Evolutionary conservation across 2,797 vertebrate species (phyloP).

Genomic region (Harpagifer antarcticus): DNA sequence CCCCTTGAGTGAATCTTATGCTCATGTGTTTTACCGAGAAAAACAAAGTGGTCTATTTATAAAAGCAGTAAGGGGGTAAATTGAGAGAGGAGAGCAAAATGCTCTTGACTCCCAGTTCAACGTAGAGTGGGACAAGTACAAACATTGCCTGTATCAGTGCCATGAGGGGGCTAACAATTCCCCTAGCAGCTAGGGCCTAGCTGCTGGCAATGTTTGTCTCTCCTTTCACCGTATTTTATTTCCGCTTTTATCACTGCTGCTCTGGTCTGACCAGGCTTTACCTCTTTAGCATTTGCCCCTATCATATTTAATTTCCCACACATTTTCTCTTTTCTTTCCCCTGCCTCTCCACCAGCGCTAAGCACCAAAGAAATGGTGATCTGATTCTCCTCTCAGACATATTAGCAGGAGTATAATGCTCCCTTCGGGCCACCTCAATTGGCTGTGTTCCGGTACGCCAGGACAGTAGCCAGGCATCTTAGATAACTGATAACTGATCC

Average conservation of each 20-base stretch:
- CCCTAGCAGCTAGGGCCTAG: not conserved
- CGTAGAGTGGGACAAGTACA: slow-evolving; percentile 41
- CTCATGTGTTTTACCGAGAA: slow-evolving; percentile 68
- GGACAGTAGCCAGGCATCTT: slow-evolving; percentile 43
- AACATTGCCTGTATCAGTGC: slow-evolving; percentile 43
- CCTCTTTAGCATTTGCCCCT: slow-evolving; percentile 25
- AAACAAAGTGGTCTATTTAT: slow-evolving; percentile 81
- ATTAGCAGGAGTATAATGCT: slow-evolving; percentile 50
- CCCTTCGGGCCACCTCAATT: slow-evolving; percentile 45
- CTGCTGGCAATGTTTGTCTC: slow-evolving; percentile 36
- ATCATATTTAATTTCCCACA: slow-evolving; percentile 57
- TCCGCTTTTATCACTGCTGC: slow-evolving; percentile 6
- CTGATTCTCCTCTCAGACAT: slow-evolving; percentile 55
- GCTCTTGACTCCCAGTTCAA: slow-evolving; percentile 40
- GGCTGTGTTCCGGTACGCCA: slow-evolving; percentile 49
- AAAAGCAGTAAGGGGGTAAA: slow-evolving; percentile 45
- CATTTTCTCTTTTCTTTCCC: slow-evolving; percentile 35
- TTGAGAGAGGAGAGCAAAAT: slow-evolving; percentile 34
- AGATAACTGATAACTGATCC: slow-evolving; percentile 64
- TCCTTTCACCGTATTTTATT: not conserved
- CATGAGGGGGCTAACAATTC: slow-evolving; percentile 19
- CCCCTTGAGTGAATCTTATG: slow-evolving; percentile 69
- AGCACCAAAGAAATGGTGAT: slow-evolving; percentile 58
- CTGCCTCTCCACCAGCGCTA: slow-evolving; percentile 28
- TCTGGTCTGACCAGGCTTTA: slow-evolving; percentile 6